These are phyloP conservation scores for Brachyrhaphis roseni DNA, from an alignment of 2,797 vertebrate genomes.

Conservation along the genomic window DNA sequence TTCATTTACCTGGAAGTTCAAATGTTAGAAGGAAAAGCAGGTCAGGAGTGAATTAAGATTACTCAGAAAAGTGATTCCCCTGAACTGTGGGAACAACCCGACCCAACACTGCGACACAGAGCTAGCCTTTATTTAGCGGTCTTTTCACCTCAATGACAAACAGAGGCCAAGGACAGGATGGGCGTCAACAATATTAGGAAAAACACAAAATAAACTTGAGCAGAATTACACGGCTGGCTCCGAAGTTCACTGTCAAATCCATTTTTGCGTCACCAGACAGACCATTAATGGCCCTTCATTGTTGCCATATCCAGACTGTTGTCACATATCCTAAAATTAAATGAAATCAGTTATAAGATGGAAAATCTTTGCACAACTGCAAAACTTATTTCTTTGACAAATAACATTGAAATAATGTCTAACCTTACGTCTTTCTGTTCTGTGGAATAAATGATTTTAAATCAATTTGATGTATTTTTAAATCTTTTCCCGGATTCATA, in stretches of 20 bases:
- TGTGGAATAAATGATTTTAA: neutral
- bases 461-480: neutral
- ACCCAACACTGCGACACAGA: neutral
- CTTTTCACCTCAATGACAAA: neutral
- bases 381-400: neutral
- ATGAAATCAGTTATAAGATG: neutral
- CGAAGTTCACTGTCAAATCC: neutral
- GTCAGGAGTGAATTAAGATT: slow-evolving; percentile 1
- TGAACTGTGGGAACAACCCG: neutral
- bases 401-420: neutral
- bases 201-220: neutral
- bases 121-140: too few species aligned
- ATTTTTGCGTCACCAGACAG: neutral
- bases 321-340: neutral
- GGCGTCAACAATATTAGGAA: neutral
- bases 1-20: slow-evolving; percentile 6
- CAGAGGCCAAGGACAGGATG: neutral
- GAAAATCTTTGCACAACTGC: neutral
- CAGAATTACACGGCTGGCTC: neutral
- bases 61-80: neutral
- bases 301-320: neutral
- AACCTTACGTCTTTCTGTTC: neutral
- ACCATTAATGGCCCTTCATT: neutral
- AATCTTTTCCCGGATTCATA: neutral
- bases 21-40: neutral